Percentiles rank a stretch among this genome's conserved stretches.
These are phyloP conservation scores for Mongoloraphidia duomilia DNA, from an alignment of 2,888 invertebrate genomes.

Conservation along the genomic window DNA sequence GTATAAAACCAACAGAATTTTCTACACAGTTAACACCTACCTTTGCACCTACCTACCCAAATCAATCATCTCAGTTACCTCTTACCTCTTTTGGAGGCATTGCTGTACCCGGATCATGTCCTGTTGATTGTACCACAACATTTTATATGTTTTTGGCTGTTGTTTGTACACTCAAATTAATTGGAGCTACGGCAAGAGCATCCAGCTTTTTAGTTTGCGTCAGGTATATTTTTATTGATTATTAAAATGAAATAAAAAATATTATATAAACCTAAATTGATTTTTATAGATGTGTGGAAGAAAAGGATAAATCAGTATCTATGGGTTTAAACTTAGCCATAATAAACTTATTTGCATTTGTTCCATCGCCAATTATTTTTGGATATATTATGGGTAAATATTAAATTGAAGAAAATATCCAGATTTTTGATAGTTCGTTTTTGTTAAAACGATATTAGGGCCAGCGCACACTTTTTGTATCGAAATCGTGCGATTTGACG, in stretches of 20 bases:
- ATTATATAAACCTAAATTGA: neutral
- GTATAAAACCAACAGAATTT: conserved; percentile 21
- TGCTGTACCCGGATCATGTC: conserved; percentile 37
- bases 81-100: conserved; percentile 20
- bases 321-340: conserved; percentile 55
- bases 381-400: conserved; percentile 51
- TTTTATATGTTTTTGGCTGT: conserved; percentile 39
- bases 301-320: conserved; percentile 56
- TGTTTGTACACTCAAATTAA: conserved; percentile 41
- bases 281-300: conserved; percentile 45
- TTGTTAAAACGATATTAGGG: too few relatives aligned
- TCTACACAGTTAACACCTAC: too few relatives aligned
- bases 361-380: conserved; percentile 63
- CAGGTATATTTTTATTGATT: conserved; percentile 25
- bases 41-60: too few relatives aligned
- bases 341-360: conserved; percentile 55
- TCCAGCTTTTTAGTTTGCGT: conserved; percentile 47
- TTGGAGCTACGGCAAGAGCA: conserved; percentile 43
- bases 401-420: too few relatives aligned
- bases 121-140: conserved; percentile 38
- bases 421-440: too few relatives aligned
- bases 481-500: too few relatives aligned
- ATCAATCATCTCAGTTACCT: too few relatives aligned
- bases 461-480: too few relatives aligned
- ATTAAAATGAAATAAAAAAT: neutral